These are phyloP conservation scores for Euphysa ruthae DNA, from an alignment of 30 jellyfish, hydroid and myxozoan genomes.

Conservation along the genomic window DNA sequence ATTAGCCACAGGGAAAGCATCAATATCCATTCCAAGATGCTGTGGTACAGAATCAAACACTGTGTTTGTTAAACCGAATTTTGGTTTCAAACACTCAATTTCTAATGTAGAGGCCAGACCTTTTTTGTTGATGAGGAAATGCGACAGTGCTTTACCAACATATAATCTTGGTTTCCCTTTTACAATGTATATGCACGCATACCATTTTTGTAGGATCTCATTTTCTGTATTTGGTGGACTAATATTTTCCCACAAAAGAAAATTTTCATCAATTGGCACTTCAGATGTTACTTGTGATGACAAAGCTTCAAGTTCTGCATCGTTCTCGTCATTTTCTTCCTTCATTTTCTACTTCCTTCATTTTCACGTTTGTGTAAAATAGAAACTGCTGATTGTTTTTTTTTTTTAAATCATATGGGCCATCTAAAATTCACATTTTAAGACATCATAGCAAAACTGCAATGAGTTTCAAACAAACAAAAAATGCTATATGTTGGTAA, in stretches of 20 bases:
- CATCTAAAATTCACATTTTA: no score
- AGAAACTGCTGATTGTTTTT: no score
- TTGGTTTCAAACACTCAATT: neutral
- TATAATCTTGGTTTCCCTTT: neutral
- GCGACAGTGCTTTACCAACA: neutral
- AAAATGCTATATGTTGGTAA: no score
- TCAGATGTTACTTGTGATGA: neutral
- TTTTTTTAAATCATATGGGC: no score
- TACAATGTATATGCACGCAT: neutral
- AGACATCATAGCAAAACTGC: no score
- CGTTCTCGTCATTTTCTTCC: no score
- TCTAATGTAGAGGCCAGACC: neutral
- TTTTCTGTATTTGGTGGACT: neutral
- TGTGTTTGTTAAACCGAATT: neutral
- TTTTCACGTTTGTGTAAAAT: no score
- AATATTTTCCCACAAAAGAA: neutral
- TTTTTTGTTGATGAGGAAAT: neutral
- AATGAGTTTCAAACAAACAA: no score
- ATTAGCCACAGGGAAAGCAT: neutral
- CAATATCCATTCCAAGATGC: neutral
- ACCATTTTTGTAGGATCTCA: constrained; percentile 5
- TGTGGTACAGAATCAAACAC: neutral
- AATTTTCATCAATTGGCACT: no score
- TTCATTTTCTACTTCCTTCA: no score
- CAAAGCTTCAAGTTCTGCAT: no score